A percentile compares a stretch with the other conserved stretches of the same genome.
phyloP scores from a whole-genome alignment of 2,797 vertebrate species.

The Lagodon rhomboides region DNA sequence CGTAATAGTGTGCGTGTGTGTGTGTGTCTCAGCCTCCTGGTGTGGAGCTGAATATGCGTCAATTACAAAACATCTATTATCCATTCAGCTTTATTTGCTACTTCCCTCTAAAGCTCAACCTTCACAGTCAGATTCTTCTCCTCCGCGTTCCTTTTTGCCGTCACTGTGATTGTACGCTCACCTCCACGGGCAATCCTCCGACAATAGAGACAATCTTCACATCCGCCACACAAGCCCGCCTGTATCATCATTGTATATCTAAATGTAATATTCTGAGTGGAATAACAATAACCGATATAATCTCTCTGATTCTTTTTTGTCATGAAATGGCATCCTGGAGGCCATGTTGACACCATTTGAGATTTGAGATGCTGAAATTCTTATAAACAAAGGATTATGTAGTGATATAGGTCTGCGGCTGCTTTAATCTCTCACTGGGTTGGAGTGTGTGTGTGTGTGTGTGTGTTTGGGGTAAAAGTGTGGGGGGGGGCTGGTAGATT shows the following conservation, averaged over 20 bases:
- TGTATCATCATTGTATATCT: slow-evolving; percentile 47
- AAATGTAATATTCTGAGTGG: slow-evolving; percentile 43
- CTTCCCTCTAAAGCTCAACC: no score
- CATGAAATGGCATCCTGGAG: slow-evolving; percentile 21
- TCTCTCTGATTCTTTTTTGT: slow-evolving; percentile 46
- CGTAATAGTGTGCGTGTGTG: not conserved
- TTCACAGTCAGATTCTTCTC: no score
- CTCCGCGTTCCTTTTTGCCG: not conserved
- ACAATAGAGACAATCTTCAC: slow-evolving; percentile 34
- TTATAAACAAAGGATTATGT: slow-evolving; percentile 70
- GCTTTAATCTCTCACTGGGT: slow-evolving; percentile 56
- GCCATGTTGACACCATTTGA: slow-evolving; percentile 47
- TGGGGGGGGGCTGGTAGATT: slow-evolving; percentile 20
- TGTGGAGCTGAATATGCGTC: slow-evolving; percentile 9
- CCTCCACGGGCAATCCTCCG: slow-evolving; percentile 38
- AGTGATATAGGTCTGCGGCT: slow-evolving; percentile 58
- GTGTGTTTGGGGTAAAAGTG: not conserved
- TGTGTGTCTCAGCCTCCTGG: not conserved
- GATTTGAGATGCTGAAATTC: slow-evolving; percentile 56
- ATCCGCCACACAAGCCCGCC: slow-evolving; percentile 24
- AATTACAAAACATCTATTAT: slow-evolving; percentile 1
- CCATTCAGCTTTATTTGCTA: no score
- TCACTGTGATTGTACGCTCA: not conserved
- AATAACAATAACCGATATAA: slow-evolving; percentile 44
- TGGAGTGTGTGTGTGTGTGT: slow-evolving; percentile 20